A percentile compares a stretch with the other conserved stretches of the same genome.
These are phyloP conservation scores for Philereme transversata DNA, from an alignment of 2,888 invertebrate species.

Conservation along the genomic window DNA sequence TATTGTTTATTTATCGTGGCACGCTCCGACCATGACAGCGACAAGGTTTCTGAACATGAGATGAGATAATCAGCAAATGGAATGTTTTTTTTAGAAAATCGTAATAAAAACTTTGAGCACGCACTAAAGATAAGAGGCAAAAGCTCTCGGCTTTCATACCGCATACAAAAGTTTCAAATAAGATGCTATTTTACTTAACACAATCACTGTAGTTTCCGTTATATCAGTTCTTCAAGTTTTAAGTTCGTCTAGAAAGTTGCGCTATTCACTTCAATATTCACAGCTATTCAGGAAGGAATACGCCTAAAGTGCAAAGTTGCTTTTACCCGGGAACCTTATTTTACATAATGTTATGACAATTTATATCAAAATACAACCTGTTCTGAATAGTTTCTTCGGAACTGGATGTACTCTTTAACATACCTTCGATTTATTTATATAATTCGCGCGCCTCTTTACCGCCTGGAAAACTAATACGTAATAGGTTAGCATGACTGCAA, in stretches of 20 bases:
- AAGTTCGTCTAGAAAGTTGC: slow-evolving; percentile 64
- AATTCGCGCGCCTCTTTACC: no score
- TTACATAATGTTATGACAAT: slow-evolving; percentile 30
- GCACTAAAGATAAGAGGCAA: slow-evolving; percentile 18
- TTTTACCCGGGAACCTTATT: slow-evolving; percentile 35
- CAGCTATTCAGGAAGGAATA: slow-evolving; percentile 47
- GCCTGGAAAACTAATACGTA: no score
- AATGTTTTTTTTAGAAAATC: slow-evolving; percentile 13
- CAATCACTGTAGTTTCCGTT: slow-evolving; percentile 53
- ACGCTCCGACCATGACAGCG: slow-evolving; percentile 2
- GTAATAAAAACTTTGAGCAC: slow-evolving; percentile 16
- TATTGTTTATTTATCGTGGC: slow-evolving; percentile 1
- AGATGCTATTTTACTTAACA: slow-evolving; percentile 59
- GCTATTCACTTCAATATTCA: slow-evolving; percentile 73
- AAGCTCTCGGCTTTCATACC: slow-evolving; percentile 21
- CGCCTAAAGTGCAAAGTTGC: slow-evolving; percentile 59
- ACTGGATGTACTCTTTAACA: slow-evolving; percentile 3
- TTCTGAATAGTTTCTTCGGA: slow-evolving; percentile 8
- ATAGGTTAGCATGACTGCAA: no score
- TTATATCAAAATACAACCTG: slow-evolving; percentile 26
- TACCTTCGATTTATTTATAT: neutral
- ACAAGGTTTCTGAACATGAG: slow-evolving; percentile 1
- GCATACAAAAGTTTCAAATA: slow-evolving; percentile 49
- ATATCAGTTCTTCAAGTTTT: slow-evolving; percentile 61
- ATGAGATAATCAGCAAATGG: neutral